Evolutionary conservation across 2,113 vertebrate species (phyloP).

Genomic region (Procavia capensis): DNA sequence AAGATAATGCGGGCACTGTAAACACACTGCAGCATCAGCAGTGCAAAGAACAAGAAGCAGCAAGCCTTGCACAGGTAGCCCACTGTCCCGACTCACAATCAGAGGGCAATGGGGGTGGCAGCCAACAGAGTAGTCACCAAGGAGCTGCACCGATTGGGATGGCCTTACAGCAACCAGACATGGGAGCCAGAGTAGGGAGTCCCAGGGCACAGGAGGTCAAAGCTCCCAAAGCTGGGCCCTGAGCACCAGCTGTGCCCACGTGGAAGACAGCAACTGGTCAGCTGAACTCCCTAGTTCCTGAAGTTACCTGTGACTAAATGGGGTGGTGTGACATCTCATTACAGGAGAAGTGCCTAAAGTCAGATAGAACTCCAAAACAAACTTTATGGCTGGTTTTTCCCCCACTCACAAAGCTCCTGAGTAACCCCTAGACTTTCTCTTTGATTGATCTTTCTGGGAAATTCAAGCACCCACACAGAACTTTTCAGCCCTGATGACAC

Average conservation of each 20-base stretch:
- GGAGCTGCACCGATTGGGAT: background rate
- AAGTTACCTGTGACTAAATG: background rate
- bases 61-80: background rate
- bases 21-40: background rate
- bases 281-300: background rate
- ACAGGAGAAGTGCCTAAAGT: background rate
- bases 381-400: background rate
- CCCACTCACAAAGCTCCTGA: background rate
- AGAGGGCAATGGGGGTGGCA: background rate
- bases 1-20: background rate
- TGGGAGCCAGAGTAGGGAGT: background rate
- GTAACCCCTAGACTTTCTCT: background rate
- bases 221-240: background rate
- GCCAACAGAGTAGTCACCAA: fast-evolving
- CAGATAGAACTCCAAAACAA: background rate
- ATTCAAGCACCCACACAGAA: background rate
- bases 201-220: background rate
- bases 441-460: background rate
- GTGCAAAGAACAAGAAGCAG: background rate
- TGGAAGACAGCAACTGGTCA: background rate
- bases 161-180: background rate
- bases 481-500: background rate
- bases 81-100: background rate
- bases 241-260: background rate
- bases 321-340: fast-evolving